Evolutionary conservation across 2,888 invertebrate species (phyloP).

Genomic region (Ophonus ardosiacus): DNA sequence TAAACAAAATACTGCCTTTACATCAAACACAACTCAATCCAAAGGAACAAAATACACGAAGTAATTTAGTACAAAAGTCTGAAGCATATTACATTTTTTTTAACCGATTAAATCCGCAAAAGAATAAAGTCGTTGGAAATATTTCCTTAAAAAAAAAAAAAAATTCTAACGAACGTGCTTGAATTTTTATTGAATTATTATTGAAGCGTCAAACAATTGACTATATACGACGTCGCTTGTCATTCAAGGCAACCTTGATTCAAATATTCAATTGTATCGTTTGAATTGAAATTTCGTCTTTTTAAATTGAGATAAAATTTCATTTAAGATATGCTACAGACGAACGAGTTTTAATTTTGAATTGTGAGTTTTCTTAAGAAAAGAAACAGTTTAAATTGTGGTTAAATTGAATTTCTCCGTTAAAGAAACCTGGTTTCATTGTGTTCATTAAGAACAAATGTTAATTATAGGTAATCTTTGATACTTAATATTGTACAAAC

Average conservation of each 20-base stretch:
- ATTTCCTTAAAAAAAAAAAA: slow-evolving; percentile 20
- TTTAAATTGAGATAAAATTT: background rate
- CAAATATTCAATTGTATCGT: slow-evolving; percentile 30
- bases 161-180: slow-evolving; percentile 37
- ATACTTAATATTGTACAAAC: background rate
- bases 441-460: background rate
- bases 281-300: slow-evolving; percentile 36
- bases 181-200: slow-evolving; percentile 31
- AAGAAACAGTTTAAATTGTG: slow-evolving; percentile 14
- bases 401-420: background rate
- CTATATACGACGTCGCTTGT: background rate
- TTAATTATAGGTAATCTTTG: background rate
- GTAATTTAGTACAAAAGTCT: background rate
- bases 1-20: background rate
- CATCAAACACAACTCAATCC: background rate
- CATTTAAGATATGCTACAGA: background rate
- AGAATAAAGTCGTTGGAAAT: background rate
- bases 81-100: slow-evolving; percentile 4
- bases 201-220: slow-evolving; percentile 29
- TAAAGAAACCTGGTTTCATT: background rate
- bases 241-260: slow-evolving; percentile 1
- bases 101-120: slow-evolving; percentile 15
- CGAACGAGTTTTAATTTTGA: background rate
- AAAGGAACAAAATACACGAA: background rate
- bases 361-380: slow-evolving; percentile 4